These are phyloP conservation scores for Volucella bombylans DNA, from an alignment of 2,888 invertebrate genomes.

Conservation along the genomic window DNA sequence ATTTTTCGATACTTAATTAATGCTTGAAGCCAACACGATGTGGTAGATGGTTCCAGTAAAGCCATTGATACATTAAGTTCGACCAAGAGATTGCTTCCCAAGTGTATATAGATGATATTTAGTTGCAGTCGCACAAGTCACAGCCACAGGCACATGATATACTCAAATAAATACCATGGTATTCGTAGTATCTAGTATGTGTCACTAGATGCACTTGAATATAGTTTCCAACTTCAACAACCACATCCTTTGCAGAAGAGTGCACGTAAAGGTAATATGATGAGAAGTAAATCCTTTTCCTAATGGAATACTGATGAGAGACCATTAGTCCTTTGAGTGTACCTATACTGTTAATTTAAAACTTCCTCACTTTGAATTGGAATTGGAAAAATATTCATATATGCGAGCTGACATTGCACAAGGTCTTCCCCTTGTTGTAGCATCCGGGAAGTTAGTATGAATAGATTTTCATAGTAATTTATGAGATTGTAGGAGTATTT, in stretches of 20 bases:
- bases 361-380: conserved; percentile 27
- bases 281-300: neutral
- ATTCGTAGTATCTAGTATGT: neutral
- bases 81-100: no score
- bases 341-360: conserved; percentile 35
- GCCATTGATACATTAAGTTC: no score
- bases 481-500: no score
- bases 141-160: neutral
- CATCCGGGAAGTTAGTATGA: no score
- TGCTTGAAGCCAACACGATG: no score
- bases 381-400: conserved; percentile 30
- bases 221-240: neutral
- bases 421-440: no score
- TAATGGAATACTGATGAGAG: conserved; percentile 47
- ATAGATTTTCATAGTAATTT: no score
- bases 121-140: neutral
- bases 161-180: neutral
- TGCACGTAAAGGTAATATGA: neutral
- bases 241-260: neutral
- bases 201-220: neutral
- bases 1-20: no score
- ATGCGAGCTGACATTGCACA: neutral
- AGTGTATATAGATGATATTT: no score
- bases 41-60: no score
- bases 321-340: conserved; percentile 35